Conservation (phyloP, 2,113 vertebrate genomes). For the Corythaixoides concolor region DNA sequence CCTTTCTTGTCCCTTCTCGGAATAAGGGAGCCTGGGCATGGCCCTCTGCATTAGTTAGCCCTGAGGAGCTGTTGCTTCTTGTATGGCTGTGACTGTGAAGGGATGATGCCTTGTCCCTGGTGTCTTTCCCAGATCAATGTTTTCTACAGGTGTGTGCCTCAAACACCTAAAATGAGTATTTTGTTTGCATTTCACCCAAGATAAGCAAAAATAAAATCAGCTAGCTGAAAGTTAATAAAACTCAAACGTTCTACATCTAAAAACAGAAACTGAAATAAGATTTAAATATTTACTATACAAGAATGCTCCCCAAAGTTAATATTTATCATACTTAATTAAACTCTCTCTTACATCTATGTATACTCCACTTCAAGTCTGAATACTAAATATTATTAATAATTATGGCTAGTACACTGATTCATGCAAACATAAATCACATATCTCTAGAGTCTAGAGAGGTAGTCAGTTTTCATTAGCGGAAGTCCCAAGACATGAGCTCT, state of each 20-base stretch:
- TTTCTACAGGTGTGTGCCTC: background rate
- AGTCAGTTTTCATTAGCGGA: background rate
- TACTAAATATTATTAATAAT: background rate
- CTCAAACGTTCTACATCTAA: background rate
- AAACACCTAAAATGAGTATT: background rate
- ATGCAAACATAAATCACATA: background rate
- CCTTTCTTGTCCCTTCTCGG: background rate
- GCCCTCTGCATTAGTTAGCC: background rate
- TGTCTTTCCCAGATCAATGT: background rate
- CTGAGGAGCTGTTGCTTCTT: background rate
- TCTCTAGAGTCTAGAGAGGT: background rate
- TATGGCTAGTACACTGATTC: background rate
- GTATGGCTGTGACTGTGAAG: background rate
- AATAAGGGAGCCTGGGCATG: background rate
- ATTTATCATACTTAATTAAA: constrained; percentile 16
- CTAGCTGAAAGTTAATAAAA: background rate
- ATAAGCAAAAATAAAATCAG: background rate
- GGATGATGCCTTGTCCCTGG: background rate
- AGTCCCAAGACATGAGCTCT: background rate
- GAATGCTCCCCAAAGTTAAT: background rate
- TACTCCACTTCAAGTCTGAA: background rate
- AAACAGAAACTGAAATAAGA: background rate
- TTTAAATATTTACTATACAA: background rate
- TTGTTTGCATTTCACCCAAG: background rate
- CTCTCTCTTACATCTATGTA: background rate